Percentiles rank a stretch among this genome's conserved stretches.
These are phyloP conservation scores for Umimayanthus kanabou DNA, from an alignment of 92 coral and sea anemone genomes.

Conservation along the genomic window DNA sequence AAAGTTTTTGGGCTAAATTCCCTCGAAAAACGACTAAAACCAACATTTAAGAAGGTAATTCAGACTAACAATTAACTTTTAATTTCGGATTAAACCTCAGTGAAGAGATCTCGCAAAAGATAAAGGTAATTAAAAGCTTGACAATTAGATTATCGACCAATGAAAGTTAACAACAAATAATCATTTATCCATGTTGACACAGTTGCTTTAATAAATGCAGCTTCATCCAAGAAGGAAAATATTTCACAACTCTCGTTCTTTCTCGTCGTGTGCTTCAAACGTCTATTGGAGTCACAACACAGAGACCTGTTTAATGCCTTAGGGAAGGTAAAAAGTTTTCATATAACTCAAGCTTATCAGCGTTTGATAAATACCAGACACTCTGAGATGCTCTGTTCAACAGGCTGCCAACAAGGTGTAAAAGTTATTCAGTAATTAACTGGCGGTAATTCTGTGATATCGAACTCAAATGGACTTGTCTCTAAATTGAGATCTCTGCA, in stretches of 20 bases:
- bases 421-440: slow-evolving; percentile 37
- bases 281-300: not conserved
- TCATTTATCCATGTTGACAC: slow-evolving; percentile 62
- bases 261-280: not conserved
- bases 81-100: slow-evolving; percentile 50
- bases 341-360: not conserved
- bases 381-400: not conserved
- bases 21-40: slow-evolving; percentile 1
- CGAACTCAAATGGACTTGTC: slow-evolving; percentile 15
- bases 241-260: not conserved
- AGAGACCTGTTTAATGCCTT: not conserved
- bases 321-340: not conserved
- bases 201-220: slow-evolving; percentile 20
- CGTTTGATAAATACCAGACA: not conserved
- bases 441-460: slow-evolving; percentile 4
- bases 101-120: slow-evolving; percentile 58
- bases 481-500: not conserved
- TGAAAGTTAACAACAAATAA: slow-evolving; percentile 55
- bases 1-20: slow-evolving; percentile 32
- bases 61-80: slow-evolving; percentile 63
- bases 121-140: slow-evolving; percentile 66
- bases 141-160: slow-evolving; percentile 70
- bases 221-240: not conserved
- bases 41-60: slow-evolving; percentile 42
- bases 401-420: slow-evolving; percentile 7